Conservation (phyloP, 2,888 invertebrate species). For the Diarsia brunnea region DNA sequence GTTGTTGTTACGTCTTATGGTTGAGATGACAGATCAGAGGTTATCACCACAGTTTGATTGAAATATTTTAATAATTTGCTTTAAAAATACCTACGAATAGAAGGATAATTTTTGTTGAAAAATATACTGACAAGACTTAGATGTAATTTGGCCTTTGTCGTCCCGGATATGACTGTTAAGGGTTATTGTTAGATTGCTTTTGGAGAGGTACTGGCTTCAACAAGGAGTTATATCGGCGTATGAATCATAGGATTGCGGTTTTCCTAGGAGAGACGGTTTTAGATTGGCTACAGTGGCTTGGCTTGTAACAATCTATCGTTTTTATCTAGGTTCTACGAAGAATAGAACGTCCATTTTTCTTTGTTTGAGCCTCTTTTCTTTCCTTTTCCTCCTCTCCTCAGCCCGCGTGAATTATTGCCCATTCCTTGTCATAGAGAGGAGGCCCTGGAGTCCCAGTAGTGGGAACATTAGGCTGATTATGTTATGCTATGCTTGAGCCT, state of each 20-base stretch:
- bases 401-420: no score
- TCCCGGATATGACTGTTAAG: slow-evolving; percentile 32
- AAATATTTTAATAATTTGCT: slow-evolving; percentile 50
- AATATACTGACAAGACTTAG: slow-evolving; percentile 4
- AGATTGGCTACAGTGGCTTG: neutral
- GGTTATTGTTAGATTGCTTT: slow-evolving; percentile 38
- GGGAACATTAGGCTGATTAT: no score
- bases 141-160: slow-evolving; percentile 21
- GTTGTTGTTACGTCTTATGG: slow-evolving; percentile 50
- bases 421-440: no score
- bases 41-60: slow-evolving; percentile 62
- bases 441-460: no score
- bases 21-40: slow-evolving; percentile 59
- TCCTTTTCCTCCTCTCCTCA: no score
- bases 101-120: slow-evolving; percentile 29
- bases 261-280: slow-evolving; percentile 35
- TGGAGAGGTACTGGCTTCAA: slow-evolving; percentile 26
- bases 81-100: slow-evolving; percentile 20
- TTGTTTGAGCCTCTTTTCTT: neutral
- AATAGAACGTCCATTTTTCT: neutral
- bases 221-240: slow-evolving; percentile 36
- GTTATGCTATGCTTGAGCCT: neutral
- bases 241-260: slow-evolving; percentile 46
- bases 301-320: slow-evolving; percentile 1
- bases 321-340: slow-evolving; percentile 36